phyloP scores from a whole-genome alignment of 2,888 invertebrate genomes.

The Xestia xanthographa region DNA sequence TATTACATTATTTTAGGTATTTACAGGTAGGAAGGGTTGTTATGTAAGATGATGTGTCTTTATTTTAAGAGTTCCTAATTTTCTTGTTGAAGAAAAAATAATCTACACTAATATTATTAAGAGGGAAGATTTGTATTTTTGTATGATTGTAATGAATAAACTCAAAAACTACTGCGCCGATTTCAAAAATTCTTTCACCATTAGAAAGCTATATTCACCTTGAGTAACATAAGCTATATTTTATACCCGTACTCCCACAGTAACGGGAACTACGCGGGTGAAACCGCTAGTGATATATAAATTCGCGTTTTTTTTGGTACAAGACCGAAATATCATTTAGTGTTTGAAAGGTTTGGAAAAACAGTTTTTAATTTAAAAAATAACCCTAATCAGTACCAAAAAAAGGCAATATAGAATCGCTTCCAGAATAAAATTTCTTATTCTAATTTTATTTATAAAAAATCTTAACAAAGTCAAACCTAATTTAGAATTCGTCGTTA shows the following conservation, averaged over 20 bases:
- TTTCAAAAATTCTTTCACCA: too few relatives aligned
- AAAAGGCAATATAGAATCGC: conserved; percentile 12
- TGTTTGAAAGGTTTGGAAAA: background rate
- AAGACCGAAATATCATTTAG: background rate
- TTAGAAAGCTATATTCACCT: too few relatives aligned
- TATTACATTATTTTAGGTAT: background rate
- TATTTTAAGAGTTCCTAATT: background rate
- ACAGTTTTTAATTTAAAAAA: conserved; percentile 2
- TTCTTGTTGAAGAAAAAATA: too few relatives aligned
- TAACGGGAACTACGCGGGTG: too few relatives aligned
- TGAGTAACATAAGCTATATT: too few relatives aligned
- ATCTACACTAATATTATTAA: too few relatives aligned
- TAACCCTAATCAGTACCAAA: background rate
- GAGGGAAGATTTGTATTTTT: too few relatives aligned
- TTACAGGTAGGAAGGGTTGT: background rate
- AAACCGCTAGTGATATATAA: too few relatives aligned
- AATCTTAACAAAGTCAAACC: conserved; percentile 48
- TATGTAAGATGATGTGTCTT: background rate
- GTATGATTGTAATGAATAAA: too few relatives aligned
- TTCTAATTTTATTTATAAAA: conserved; percentile 47
- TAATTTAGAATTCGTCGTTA: conserved; percentile 56
- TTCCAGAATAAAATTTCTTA: conserved; percentile 33
- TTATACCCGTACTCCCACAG: too few relatives aligned
- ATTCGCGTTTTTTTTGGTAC: background rate
- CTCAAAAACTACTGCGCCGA: too few relatives aligned